phyloP scores from a whole-genome alignment of 2,797 vertebrate species.

The Spheniscus humboldti region DNA sequence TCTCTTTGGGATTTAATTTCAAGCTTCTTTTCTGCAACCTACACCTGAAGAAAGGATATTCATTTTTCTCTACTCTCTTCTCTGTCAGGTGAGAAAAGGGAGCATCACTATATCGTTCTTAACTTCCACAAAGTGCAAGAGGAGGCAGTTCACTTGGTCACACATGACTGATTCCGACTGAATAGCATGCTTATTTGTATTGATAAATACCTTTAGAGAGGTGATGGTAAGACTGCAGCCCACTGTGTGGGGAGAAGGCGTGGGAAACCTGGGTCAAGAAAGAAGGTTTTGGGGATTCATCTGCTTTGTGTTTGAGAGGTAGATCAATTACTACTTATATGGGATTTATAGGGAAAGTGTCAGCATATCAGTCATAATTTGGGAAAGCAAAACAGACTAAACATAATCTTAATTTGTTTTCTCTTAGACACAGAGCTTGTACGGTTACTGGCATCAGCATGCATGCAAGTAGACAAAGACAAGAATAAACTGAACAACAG shows the following conservation, averaged over 20 bases:
- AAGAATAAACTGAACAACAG: slow-evolving; percentile 81
- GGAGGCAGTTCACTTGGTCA: not conserved
- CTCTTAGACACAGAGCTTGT: slow-evolving; percentile 93
- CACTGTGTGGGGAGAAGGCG: not conserved
- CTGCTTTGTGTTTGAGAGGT: not conserved
- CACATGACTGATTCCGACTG: not conserved
- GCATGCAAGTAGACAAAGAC: slow-evolving; percentile 93
- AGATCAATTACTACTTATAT: not conserved
- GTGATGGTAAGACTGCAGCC: not conserved
- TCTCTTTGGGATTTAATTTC: slow-evolving; percentile 52
- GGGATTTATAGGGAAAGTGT: not conserved
- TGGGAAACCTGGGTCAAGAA: not conserved
- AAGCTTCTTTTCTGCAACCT: slow-evolving; percentile 35
- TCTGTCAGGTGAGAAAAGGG: slow-evolving; percentile 57
- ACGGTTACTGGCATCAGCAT: slow-evolving; percentile 91
- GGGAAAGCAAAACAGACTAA: not conserved
- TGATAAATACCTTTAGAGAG: not conserved
- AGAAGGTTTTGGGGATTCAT: not conserved
- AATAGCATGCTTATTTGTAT: not conserved
- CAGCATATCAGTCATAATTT: not conserved
- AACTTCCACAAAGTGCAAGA: not conserved
- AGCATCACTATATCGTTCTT: not conserved
- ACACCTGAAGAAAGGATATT: slow-evolving; percentile 7
- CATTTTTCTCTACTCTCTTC: slow-evolving; percentile 28
- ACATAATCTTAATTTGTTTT: not conserved